Evolutionary conservation across 2,113 vertebrate genomes (phyloP).

Genomic region (Coturnix japonica): DNA sequence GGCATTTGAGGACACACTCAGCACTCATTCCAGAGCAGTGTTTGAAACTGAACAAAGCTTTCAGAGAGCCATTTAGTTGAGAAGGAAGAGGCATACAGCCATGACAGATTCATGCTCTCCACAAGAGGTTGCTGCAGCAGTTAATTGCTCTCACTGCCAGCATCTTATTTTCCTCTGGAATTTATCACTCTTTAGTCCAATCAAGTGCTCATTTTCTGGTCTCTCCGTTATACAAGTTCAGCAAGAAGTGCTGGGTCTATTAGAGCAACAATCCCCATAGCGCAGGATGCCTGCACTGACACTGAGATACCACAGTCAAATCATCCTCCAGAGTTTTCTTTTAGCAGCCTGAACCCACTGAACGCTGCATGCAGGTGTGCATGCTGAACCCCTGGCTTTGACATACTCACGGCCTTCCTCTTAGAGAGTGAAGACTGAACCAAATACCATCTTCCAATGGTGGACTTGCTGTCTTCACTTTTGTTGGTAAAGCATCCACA

Average conservation of each 20-base stretch:
- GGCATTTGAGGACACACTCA: neutral
- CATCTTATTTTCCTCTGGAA: constrained; percentile 13
- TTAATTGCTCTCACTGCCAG: constrained; percentile 30
- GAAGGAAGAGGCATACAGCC: neutral
- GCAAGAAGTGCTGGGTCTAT: neutral
- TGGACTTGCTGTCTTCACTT: neutral
- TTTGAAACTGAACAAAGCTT: neutral
- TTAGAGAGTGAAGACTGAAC: neutral
- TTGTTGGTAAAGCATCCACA: no score
- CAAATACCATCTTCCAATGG: neutral
- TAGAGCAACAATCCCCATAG: neutral
- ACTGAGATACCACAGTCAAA: neutral
- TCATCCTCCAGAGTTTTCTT: neutral
- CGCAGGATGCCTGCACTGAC: neutral
- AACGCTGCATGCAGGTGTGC: neutral
- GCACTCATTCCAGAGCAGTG: neutral
- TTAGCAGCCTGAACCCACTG: neutral
- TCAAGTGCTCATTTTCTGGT: neutral
- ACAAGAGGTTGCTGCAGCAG: neutral
- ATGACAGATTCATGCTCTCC: neutral
- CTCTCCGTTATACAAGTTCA: neutral
- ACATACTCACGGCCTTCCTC: neutral
- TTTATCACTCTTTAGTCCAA: constrained; percentile 10
- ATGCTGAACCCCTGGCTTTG: neutral
- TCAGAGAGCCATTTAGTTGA: neutral